Conservation (phyloP, 2,113 vertebrate genomes). For the Gallinago paraguaiae region DNA sequence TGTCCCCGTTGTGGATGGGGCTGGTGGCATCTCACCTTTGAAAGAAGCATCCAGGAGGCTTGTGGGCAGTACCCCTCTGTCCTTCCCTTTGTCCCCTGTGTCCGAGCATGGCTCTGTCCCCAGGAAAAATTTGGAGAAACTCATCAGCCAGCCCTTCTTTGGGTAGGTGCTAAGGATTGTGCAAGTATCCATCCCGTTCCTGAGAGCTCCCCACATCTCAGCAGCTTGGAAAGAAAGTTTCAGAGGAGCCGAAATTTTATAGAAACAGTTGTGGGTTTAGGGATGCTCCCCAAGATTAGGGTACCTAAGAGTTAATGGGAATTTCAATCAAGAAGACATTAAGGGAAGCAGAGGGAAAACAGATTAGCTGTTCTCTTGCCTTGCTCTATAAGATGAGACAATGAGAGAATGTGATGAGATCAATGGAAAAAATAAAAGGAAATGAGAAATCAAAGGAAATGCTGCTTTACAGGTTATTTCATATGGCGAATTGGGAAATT, state of each 20-base stretch:
- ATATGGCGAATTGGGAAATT: neutral
- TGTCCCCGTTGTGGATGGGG: neutral
- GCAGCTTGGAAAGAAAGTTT: neutral
- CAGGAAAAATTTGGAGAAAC: neutral
- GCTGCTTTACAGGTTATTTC: slow-evolving; percentile 23
- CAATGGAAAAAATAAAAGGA: slow-evolving; percentile 56
- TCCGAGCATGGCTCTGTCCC: neutral
- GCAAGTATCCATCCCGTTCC: neutral
- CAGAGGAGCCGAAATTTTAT: neutral
- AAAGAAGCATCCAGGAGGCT: neutral
- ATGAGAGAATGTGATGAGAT: slow-evolving; percentile 18
- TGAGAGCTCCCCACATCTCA: neutral
- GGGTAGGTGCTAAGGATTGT: neutral
- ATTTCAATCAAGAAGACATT: slow-evolving; percentile 14
- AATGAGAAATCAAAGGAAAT: slow-evolving; percentile 48
- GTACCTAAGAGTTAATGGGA: neutral
- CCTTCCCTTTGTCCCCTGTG: neutral
- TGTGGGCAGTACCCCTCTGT: rapidly evolving
- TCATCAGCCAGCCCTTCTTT: neutral
- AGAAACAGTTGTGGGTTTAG: neutral
- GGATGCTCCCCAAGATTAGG: neutral
- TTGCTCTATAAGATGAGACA: neutral
- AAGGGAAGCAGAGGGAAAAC: slow-evolving; percentile 51
- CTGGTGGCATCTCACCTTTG: neutral
- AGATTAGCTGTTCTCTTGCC: slow-evolving; percentile 13